Conservation (phyloP, 1,140 invertebrate genomes). For the Grapholita molesta region DNA sequence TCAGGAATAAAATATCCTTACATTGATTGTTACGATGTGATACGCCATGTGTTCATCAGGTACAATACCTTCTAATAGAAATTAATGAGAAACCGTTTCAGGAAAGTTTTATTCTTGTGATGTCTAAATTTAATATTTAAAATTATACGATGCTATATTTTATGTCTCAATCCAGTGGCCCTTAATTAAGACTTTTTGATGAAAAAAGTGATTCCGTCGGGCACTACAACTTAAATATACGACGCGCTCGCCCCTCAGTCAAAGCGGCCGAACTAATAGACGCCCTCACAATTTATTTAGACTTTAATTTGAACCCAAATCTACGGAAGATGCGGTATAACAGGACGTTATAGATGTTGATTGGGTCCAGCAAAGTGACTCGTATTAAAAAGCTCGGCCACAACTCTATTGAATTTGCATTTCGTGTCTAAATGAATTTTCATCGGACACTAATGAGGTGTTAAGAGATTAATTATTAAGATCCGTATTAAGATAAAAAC, state of each 20-base stretch:
- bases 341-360: constrained; percentile 54
- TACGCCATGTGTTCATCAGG: no score
- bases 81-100: no score
- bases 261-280: constrained; percentile 54
- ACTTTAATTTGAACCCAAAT: constrained; percentile 56
- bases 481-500: constrained; percentile 53
- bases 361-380: constrained; percentile 43
- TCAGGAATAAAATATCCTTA: no score
- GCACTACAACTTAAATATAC: constrained; percentile 55
- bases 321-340: constrained; percentile 43
- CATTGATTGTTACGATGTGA: no score
- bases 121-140: constrained; percentile 32
- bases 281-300: constrained; percentile 54
- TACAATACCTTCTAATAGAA: not conserved
- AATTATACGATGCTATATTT: constrained; percentile 53
- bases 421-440: constrained; percentile 61
- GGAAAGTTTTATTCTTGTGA: no score
- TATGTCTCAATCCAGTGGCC: constrained; percentile 45
- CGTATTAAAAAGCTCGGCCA: constrained; percentile 56
- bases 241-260: constrained; percentile 41
- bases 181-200: constrained; percentile 65
- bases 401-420: constrained; percentile 63
- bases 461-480: constrained; percentile 67
- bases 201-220: constrained; percentile 45
- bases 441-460: constrained; percentile 66